Evolutionary conservation across 2,797 vertebrate genomes (phyloP).

Genomic region (Cichlasoma orientale): DNA sequence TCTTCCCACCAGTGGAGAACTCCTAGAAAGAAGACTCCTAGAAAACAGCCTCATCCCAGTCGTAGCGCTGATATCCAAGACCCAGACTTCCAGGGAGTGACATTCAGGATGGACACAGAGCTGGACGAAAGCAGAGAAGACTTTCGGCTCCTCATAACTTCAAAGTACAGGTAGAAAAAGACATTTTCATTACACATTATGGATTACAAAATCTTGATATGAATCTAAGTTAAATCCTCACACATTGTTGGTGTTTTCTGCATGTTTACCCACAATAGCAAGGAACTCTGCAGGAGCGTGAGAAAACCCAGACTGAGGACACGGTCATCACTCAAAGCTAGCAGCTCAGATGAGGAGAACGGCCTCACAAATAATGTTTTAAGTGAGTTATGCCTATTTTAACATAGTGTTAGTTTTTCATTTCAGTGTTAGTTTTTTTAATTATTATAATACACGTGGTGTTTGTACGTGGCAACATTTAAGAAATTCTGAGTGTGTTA

Average conservation of each 20-base stretch:
- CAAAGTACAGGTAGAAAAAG: slow-evolving; percentile 80
- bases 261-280: slow-evolving; percentile 48
- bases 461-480: too few relatives aligned
- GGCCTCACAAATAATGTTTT: slow-evolving; percentile 39
- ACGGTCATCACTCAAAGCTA: slow-evolving; percentile 53
- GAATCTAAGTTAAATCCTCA: background rate
- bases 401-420: background rate
- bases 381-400: slow-evolving; percentile 68
- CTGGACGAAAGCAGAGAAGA: slow-evolving; percentile 67
- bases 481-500: too few relatives aligned
- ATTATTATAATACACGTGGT: too few relatives aligned
- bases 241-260: background rate
- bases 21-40: slow-evolving; percentile 71
- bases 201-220: background rate
- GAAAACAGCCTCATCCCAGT: slow-evolving; percentile 84
- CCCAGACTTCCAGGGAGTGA: slow-evolving; percentile 85
- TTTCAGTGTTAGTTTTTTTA: background rate
- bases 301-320: slow-evolving; percentile 61
- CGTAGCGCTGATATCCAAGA: slow-evolving; percentile 81
- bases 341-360: slow-evolving; percentile 82
- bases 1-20: slow-evolving; percentile 34
- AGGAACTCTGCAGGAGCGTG: slow-evolving; percentile 54
- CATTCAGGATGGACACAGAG: slow-evolving; percentile 82
- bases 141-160: slow-evolving; percentile 82
- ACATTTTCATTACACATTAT: background rate